Base-by-base conservation (phyloP, 2,888 invertebrate genomes). In the Meiosimyza platycephala region DNA sequence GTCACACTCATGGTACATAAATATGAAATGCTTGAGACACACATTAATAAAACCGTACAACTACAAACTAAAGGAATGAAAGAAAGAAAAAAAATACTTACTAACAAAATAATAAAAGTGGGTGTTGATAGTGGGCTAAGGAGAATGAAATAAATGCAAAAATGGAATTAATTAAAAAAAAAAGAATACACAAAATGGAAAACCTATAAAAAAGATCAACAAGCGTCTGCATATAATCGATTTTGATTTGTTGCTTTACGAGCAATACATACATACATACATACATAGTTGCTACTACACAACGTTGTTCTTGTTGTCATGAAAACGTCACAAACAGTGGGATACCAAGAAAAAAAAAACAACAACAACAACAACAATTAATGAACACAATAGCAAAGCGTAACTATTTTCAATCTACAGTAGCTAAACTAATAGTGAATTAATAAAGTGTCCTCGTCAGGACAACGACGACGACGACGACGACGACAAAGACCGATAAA, bases 151-250 rank as follows among this genome's bases (percentile, higher is more conserved):
- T 40, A 40, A 40, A 40, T 67, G 47, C 18, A 12, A 57, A 48
- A 48, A 57, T 50, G 18, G 47, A 67, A 18, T 57, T 67, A 67
- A 67, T 67, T 67, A 55, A 67, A 57, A 57, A 40, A 57, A 51
- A 51, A 15, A 9, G 33, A 40, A 40, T 7, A 9, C 9, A 22
- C 28, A 40, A 64, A 48, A 64, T 55, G 47, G 55, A 67, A 63
- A 18, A 48, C 47, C 6, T 9, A 40, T 40, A 40, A 40, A 40
- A 63, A 48, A 51, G 22, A 64, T 50, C 64, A 64, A 28, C 50
- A 52, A 64, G 64, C 64, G 16, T 64, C 51, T 51, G 40, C 40
- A 9, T 40, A 13, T 64, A 22, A 51, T 64, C 13, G 64, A 40
- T 62, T 50, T 18, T 50, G n/a, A 13, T 64, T 11, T 18, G 40